A percentile compares a stretch with the other conserved stretches of the same genome.
These are phyloP conservation scores for Steinernema carpocapsae DNA, from an alignment of 2,888 invertebrate species.

Conservation along the genomic window DNA sequence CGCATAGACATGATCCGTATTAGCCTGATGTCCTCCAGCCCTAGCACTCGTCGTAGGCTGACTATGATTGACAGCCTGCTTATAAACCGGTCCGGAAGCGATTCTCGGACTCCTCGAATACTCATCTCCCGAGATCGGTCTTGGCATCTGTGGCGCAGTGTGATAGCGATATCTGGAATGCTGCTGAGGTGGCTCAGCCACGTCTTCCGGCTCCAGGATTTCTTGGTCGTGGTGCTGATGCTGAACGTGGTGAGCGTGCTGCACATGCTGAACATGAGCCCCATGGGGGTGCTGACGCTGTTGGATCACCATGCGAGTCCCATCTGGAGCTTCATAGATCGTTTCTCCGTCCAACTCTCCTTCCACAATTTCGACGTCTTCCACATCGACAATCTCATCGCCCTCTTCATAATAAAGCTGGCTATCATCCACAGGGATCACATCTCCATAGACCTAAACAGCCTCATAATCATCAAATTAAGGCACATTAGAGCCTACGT, in stretches of 20 bases:
- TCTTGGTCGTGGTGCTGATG: constrained; percentile 34
- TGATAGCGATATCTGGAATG: constrained; percentile 25
- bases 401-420: constrained; percentile 25
- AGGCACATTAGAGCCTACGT: not conserved
- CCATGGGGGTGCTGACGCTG: not conserved
- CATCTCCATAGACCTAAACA: constrained; percentile 25
- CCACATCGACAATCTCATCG: constrained; percentile 31
- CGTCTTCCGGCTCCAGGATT: constrained; percentile 30
- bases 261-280: constrained; percentile 1
- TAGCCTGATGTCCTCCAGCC: not conserved
- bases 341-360: constrained; percentile 13
- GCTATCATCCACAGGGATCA: constrained; percentile 11
- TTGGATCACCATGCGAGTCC: constrained; percentile 12
- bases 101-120: not conserved
- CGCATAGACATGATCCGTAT: constrained; percentile 22
- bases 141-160: constrained; percentile 29
- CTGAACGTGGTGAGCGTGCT: not conserved
- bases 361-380: constrained; percentile 24
- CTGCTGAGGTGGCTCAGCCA: not conserved
- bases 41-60: constrained; percentile 22
- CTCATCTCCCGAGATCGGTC: constrained; percentile 21
- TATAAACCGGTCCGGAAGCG: not conserved
- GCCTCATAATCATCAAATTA: no score
- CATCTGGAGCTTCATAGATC: constrained; percentile 26
- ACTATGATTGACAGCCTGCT: not conserved